Base-by-base conservation (phyloP, 1,140 invertebrate species). In the Coptotermes formosanus region DNA sequence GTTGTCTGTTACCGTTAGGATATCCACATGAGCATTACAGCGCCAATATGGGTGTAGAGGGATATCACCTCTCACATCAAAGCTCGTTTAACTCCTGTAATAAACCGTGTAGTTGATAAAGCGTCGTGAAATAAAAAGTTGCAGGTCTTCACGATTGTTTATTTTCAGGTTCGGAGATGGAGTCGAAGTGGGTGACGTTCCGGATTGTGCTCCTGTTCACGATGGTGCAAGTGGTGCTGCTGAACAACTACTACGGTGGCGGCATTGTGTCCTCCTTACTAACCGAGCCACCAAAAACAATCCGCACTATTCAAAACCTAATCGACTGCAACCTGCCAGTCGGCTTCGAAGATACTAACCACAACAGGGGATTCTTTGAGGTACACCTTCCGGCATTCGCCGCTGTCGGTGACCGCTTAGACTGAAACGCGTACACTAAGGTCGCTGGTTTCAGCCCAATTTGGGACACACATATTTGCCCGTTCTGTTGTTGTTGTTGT, bases 261-360 rank as follows among this genome's bases (percentile, higher is more conserved):
- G 75, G 85, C 25, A 86, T 86, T 25, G 69, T 86, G 30, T 86
- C 82, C 69, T 86, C 85, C 48, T 44, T 86, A 12, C 69, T 86
- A 38, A 44, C 81, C 21, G 85, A 75, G 38, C 85, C 85, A 14
- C 30, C 64, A 23, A 86, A 86, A 43, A 86, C 85, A 12, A 86
- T 86, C 7, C 69, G 69, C 44, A 86, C 85, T 12, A 38, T 82
- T 9, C 32, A 69, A n/a, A 45, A 86, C 43, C 69, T 86, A 7
- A 86, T 82, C 64, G 82, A 86, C 44, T 75, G 75, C 52, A 55
- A 44, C 43, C 69, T 86, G 1, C 19, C 82, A 23, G 43, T 86
- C 6, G 85, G 69, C 38, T 52, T 44, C 69, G 85, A 86, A 43
- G 52, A 86, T 82, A 30, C 82, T 25, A 86, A 43, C 43, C 45